Percentiles rank a stretch among this genome's conserved stretches.
Evolutionary conservation across 2,113 vertebrate species (phyloP).

Genomic region (Oreocharis arfaki): DNA sequence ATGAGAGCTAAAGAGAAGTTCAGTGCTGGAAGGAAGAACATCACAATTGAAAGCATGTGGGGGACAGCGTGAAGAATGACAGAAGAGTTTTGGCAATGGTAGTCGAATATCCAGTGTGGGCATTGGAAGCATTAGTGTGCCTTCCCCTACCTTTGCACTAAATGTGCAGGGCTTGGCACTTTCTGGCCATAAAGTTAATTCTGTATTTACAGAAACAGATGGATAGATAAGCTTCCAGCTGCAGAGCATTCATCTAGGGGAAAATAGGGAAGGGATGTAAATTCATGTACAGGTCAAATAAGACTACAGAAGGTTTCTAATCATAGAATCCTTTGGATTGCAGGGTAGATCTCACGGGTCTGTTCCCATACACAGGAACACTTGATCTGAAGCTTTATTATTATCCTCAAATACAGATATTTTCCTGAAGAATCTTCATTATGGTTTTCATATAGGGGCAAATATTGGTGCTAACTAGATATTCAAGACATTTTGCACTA

Average conservation of each 20-base stretch:
- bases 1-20: background rate
- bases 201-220: constrained; percentile 44
- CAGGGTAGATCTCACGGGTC: background rate
- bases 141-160: background rate
- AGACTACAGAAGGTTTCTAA: background rate
- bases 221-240: constrained; percentile 9
- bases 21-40: background rate
- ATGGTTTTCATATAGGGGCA: background rate
- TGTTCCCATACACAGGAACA: background rate
- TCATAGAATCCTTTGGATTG: background rate
- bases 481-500: background rate
- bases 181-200: constrained; percentile 40
- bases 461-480: background rate
- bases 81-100: background rate
- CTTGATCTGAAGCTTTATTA: background rate
- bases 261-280: background rate
- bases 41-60: background rate
- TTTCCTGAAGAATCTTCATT: background rate
- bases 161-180: background rate
- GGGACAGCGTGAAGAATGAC: background rate
- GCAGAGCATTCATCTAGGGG: background rate
- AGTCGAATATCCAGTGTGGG: background rate
- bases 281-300: background rate
- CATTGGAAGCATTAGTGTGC: background rate
- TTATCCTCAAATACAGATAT: background rate